Evolutionary conservation across 2,888 invertebrate genomes (phyloP), one percentile per base, ranked within the genome.

Genomic region (Perdita meconis): DNA sequence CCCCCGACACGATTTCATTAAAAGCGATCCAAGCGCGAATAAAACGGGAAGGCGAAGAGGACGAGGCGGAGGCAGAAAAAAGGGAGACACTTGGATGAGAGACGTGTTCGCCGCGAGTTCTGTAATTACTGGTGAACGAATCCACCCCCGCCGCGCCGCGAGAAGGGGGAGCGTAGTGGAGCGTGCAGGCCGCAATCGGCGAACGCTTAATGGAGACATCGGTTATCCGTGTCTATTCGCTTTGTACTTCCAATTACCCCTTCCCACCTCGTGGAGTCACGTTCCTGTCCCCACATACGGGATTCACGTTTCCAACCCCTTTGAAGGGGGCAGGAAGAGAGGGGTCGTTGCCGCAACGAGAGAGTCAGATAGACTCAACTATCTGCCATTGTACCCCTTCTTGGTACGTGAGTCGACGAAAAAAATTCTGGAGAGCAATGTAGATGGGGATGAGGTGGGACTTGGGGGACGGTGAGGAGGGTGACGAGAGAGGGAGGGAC

Each of bases 221-320:
- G 80, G 78, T 85, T 85, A 86, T 82, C 85, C 86, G 78, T 79
- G 83, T 86, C 85, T 84, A 87, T 81, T 85, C 81, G 83, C 81
- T 83, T 85, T 81, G 80, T 82, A 65, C 74, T 87, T 87, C 80
- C 86, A 87, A 87, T 87, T 85, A 86, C 77, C 84, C 76, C 84
- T 73, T 38, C 65, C 82, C 67, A 19, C 50, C 16, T 12, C 63
- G 34, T 16, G 40, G 78, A 87, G 82, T 84, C 88, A 82, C 85
- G 74, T 75, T 40, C 44, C 72, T 51, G 57, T 74, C 63, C 51
- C 72, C 74, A 38, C 71, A 59, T 64, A 57, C 74, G 63, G 50
- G 73, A 16, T 16, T 34, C 67, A 4, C 63, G 30, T 47, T 56
- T 24, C 40, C 42, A 19, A 44, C 38, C 36, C n/a, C 36, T 26